Evolutionary conservation across 1,140 invertebrate species (phyloP).

Genomic region (Homarus americanus): DNA sequence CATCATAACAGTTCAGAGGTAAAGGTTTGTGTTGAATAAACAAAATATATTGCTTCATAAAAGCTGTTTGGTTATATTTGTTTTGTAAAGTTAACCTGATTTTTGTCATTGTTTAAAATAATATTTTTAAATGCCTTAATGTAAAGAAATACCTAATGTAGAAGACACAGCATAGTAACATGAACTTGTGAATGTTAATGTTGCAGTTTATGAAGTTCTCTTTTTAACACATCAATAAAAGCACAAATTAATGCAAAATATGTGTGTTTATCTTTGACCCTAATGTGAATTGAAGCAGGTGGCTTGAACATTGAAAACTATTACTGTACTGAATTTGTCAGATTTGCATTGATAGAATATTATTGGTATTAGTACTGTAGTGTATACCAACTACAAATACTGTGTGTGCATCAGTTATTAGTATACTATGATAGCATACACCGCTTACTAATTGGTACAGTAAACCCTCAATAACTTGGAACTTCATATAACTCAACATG

Average conservation of each 20-base stretch:
- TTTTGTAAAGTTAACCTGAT: slow-evolving; percentile 11
- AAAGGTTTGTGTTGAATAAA: slow-evolving; percentile 30
- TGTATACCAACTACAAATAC: too few relatives aligned
- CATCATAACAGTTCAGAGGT: not conserved
- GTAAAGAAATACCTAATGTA: slow-evolving; percentile 43
- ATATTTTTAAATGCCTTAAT: slow-evolving; percentile 30
- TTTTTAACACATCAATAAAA: slow-evolving; percentile 67
- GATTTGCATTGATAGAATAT: too few relatives aligned
- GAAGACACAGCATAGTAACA: slow-evolving; percentile 60
- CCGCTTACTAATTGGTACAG: too few relatives aligned
- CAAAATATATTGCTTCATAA: slow-evolving; percentile 1
- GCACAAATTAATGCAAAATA: slow-evolving; percentile 37
- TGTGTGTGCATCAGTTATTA: too few relatives aligned
- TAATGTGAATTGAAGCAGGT: too few relatives aligned
- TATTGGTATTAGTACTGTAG: too few relatives aligned
- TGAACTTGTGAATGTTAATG: slow-evolving; percentile 57
- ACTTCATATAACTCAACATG: too few relatives aligned
- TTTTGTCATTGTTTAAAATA: slow-evolving; percentile 23
- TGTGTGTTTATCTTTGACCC: not conserved
- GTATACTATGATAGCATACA: too few relatives aligned
- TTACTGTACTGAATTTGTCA: too few relatives aligned
- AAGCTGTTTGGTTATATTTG: slow-evolving; percentile 25
- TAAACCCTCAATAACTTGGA: too few relatives aligned
- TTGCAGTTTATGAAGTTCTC: slow-evolving; percentile 68
- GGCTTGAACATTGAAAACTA: too few relatives aligned